These are phyloP conservation scores for Yoshiicerus persimilis DNA, from an alignment of 1,140 invertebrate species.

Conservation along the genomic window DNA sequence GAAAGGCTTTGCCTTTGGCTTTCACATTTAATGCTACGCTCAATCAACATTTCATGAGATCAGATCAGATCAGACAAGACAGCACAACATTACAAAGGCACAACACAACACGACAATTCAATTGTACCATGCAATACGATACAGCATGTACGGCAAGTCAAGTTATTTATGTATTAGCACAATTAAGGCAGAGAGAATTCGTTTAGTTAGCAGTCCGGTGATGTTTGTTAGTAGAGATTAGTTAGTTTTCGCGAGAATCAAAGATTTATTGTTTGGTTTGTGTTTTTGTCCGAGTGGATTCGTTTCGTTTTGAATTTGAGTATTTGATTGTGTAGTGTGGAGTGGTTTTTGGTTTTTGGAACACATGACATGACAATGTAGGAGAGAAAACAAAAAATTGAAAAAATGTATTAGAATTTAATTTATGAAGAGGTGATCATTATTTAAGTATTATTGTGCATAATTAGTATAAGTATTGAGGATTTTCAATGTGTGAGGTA, in stretches of 20 bases:
- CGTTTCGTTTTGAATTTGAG: not conserved
- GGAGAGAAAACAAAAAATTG: not conserved
- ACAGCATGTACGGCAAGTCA: constrained; percentile 6
- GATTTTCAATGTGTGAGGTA: too few species aligned
- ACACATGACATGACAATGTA: not conserved
- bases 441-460: too few species aligned
- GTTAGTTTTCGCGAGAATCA: not conserved
- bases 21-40: constrained; percentile 29
- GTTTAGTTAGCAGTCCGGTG: not conserved
- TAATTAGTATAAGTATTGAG: too few species aligned
- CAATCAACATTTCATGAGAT: not conserved
- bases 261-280: not conserved
- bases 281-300: constrained; percentile 1
- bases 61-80: not conserved
- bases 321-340: constrained; percentile 20
- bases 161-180: not conserved
- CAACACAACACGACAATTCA: not conserved
- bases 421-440: not conserved
- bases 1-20: constrained; percentile 40
- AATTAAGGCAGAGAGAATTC: not conserved
- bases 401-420: constrained; percentile 14
- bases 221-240: not conserved
- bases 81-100: not conserved
- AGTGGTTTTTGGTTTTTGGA: not conserved
- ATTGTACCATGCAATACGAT: not conserved